phyloP scores from a whole-genome alignment of 2,113 vertebrate genomes.

The Tragelaphus imberbis region DNA sequence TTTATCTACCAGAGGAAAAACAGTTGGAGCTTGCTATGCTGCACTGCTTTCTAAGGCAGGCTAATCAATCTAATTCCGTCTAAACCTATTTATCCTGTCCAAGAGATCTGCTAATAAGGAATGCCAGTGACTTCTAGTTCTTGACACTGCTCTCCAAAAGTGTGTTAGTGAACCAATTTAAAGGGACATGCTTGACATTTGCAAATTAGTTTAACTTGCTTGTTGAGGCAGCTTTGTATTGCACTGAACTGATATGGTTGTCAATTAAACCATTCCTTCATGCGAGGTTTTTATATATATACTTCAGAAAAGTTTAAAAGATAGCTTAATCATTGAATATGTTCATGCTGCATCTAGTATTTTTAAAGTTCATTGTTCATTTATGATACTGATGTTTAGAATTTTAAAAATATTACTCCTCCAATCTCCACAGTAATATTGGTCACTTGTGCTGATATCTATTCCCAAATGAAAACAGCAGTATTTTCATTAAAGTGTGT shows the following conservation, averaged over 20 bases:
- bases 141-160: slow-evolving; percentile 64
- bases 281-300: neutral
- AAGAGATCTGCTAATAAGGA: slow-evolving; percentile 65
- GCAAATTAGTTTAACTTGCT: slow-evolving; percentile 65
- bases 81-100: slow-evolving; percentile 67
- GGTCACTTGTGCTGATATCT: neutral
- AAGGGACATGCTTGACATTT: slow-evolving; percentile 70
- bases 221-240: slow-evolving; percentile 44
- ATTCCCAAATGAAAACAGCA: neutral
- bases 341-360: neutral
- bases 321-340: slow-evolving; percentile 42
- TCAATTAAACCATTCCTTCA: slow-evolving; percentile 27
- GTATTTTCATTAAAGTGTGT: neutral
- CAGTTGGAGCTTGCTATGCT: slow-evolving; percentile 27
- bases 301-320: slow-evolving; percentile 34
- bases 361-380: neutral
- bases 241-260: neutral
- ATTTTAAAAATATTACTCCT: neutral
- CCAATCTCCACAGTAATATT: neutral
- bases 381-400: neutral
- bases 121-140: slow-evolving; percentile 59
- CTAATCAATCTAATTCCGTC: slow-evolving; percentile 69
- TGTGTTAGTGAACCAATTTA: slow-evolving; percentile 69
- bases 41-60: slow-evolving; percentile 45
- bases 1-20: slow-evolving; percentile 3